Evolutionary conservation across 2,888 invertebrate genomes (phyloP).

Genomic region (Folsomia candida): DNA sequence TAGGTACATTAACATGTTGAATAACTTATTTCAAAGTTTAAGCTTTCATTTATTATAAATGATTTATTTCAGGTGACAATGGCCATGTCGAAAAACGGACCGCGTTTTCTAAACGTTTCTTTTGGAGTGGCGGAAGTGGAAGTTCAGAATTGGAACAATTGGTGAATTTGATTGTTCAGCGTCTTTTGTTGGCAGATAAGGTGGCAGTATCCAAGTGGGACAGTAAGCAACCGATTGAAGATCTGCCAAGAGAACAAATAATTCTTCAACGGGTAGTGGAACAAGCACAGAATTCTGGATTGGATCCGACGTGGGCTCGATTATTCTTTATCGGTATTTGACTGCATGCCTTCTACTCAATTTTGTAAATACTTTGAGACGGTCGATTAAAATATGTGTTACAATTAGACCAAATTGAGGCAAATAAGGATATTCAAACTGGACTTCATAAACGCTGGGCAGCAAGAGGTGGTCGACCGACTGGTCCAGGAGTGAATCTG

Average conservation of each 20-base stretch:
- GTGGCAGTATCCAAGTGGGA: conserved; percentile 40
- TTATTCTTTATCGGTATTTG: conserved; percentile 20
- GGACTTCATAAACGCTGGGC: conserved; percentile 27
- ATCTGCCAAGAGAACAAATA: conserved; percentile 33
- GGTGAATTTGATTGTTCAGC: conserved; percentile 25
- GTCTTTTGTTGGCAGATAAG: conserved; percentile 32
- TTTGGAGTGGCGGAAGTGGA: background rate
- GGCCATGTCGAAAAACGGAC: no score
- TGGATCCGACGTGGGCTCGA: conserved; percentile 25
- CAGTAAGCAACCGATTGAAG: conserved; percentile 27
- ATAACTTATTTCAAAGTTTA: no score
- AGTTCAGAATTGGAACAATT: conserved; percentile 12
- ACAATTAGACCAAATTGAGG: conserved; percentile 40
- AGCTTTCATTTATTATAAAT: no score
- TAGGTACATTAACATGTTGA: no score
- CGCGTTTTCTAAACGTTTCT: background rate
- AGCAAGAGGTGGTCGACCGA: conserved; percentile 17
- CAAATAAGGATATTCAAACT: conserved; percentile 39
- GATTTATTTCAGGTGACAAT: no score
- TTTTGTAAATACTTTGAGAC: no score
- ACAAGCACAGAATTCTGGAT: conserved; percentile 21
- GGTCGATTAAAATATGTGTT: no score
- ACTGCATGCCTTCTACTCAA: no score
- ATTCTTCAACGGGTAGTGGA: conserved; percentile 29
- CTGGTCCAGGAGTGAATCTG: conserved; percentile 31